Percentiles rank a stretch among this genome's conserved stretches.
Evolutionary conservation across 2,113 vertebrate genomes (phyloP).

Genomic region (Cavia aperea): DNA sequence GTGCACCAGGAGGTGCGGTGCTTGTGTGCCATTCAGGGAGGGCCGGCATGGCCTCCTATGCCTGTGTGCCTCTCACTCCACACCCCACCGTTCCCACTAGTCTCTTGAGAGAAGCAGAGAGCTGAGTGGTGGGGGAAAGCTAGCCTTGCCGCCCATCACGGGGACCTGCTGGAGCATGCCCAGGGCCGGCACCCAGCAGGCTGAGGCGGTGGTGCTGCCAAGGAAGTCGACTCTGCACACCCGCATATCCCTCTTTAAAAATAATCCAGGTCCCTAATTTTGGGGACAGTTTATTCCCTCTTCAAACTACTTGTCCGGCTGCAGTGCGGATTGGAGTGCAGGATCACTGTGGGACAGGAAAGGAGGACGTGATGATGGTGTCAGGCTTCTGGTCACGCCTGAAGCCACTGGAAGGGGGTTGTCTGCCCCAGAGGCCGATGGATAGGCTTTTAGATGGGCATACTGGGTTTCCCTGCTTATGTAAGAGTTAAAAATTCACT

Average conservation of each 20-base stretch:
- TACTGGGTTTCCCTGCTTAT: fast-evolving
- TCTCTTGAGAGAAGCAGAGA: neutral
- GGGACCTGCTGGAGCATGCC: constrained; percentile 50
- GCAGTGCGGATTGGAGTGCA: neutral
- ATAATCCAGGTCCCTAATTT: neutral
- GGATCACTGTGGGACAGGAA: neutral
- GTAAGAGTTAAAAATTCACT: neutral
- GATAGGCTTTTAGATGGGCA: neutral
- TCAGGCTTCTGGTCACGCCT: neutral
- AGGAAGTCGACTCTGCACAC: neutral
- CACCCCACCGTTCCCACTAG: neutral
- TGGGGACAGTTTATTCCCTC: neutral
- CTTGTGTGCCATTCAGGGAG: neutral
- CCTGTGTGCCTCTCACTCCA: neutral
- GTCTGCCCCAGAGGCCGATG: fast-evolving
- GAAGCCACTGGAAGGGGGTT: neutral
- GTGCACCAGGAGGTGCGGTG: fast-evolving
- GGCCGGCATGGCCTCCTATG: neutral
- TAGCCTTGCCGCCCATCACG: neutral
- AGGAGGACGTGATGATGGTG: neutral
- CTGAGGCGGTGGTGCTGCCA: neutral
- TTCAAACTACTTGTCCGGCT: fast-evolving
- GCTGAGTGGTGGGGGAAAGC: neutral
- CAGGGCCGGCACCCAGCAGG: neutral
- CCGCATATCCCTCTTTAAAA: neutral